Evolutionary conservation across 2,888 invertebrate species (phyloP), one percentile per base, ranked within the genome.

Genomic region (Hipparchia semele): DNA sequence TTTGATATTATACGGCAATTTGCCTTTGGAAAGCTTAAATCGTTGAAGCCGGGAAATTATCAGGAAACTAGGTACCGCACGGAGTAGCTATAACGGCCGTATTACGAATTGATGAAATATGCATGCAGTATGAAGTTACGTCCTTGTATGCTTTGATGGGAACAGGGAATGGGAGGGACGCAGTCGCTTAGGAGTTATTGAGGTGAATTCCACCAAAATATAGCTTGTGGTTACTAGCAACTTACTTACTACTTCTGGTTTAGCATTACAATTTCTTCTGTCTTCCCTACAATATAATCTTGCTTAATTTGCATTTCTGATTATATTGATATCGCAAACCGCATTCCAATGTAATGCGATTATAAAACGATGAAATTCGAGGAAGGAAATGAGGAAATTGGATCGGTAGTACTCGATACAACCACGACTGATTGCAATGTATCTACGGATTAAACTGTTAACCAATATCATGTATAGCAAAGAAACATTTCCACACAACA

Each of bases 161-260:
- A 62, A 49, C 62, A 62, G 3, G 62, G 62, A 62, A 62, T 13
- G 8, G 61, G 61, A 62, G 62, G 62, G 4, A n/a, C 62, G 49
- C 62, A 4, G 62, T n/a, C 46, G 4, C 13, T 62, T 13, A 9
- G 13, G 13, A 62, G 62, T 62, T 62, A 62, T 49, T 9, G 46
- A 62, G 62, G 6, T 33, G 46, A 61, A 61, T 46, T n/a, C 39
- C 46, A 10, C 46, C 8, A 46, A 13, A 13, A 46, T n/a, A 10
- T 61, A 61, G 45, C 10, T 6, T 54, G n/a, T 2, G 58, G 23
- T 23, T 23, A 8, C 23, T 58, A 13, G 10, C 6, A 12, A 60
- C 23, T 23, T 23, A 23, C 23, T 23, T 23, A 23, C 23, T 23
- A 23, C 23, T 23, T 23, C 1, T 23, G 23, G 8, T 10, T 59